Percentiles rank a stretch among this genome's conserved stretches.
phyloP scores from a whole-genome alignment of 2,888 invertebrate species.

The Acholoe squamosa region DNA sequence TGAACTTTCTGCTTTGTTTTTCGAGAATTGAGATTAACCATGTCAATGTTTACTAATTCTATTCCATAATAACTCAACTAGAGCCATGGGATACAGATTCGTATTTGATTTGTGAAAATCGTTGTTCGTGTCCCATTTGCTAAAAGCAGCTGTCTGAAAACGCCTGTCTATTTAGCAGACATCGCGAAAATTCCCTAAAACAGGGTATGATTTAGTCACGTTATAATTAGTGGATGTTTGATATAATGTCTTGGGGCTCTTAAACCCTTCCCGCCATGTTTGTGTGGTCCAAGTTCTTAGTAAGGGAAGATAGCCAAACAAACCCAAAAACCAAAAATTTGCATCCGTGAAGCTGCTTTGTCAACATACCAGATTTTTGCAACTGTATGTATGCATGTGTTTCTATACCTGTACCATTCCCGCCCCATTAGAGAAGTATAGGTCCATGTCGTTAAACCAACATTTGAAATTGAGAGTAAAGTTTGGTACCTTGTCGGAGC shows the following conservation, averaged over 20 bases:
- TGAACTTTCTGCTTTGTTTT: not conserved
- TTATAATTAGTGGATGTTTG: constrained; percentile 37
- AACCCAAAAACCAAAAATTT: not conserved
- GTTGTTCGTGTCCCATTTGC: not conserved
- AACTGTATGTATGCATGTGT: not conserved
- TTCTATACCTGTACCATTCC: constrained; percentile 35
- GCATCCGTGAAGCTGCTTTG: constrained; percentile 39
- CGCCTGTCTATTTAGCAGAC: not conserved
- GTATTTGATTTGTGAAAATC: not conserved
- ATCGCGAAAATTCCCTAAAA: not conserved
- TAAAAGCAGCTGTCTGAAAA: not conserved
- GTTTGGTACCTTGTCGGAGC: not conserved
- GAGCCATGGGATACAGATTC: not conserved
- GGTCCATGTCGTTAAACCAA: not conserved
- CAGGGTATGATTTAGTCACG: not conserved
- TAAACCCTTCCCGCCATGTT: not conserved
- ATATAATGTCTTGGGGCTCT: not conserved
- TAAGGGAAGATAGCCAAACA: not conserved
- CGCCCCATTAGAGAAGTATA: constrained; percentile 11
- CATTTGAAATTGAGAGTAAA: constrained; percentile 2
- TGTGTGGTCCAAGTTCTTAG: constrained; percentile 18
- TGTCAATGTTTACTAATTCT: not conserved
- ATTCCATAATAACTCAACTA: not conserved
- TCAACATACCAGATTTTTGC: constrained; percentile 42
- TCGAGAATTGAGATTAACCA: constrained; percentile 18